Percentiles rank a stretch among this genome's conserved stretches.
phyloP scores from a whole-genome alignment of 2,888 invertebrate species.

The Chrysomela aeneicollis region DNA sequence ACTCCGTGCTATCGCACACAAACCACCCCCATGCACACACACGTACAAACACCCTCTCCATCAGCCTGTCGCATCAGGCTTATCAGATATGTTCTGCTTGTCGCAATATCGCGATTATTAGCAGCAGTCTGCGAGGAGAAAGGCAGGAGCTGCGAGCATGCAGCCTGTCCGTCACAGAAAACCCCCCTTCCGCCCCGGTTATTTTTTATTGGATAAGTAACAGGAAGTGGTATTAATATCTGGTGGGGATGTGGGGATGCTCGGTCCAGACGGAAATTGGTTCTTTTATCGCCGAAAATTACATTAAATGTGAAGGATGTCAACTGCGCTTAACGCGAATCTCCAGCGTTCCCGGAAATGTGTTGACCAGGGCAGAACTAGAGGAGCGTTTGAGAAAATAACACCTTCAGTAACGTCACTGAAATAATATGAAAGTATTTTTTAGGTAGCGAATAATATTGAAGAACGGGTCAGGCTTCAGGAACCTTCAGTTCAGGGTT shows the following conservation, averaged over 20 bases:
- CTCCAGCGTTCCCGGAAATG: no score
- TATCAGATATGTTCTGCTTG: slow-evolving; percentile 54
- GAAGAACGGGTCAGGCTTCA: no score
- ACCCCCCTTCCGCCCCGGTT: slow-evolving; percentile 29
- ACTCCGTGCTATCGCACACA: slow-evolving; percentile 34
- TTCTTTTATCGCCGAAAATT: slow-evolving; percentile 43
- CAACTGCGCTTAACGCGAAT: not conserved
- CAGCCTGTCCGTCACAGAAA: not conserved
- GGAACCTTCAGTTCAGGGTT: no score
- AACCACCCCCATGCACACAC: slow-evolving; percentile 14
- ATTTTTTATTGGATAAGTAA: slow-evolving; percentile 48
- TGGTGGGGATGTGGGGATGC: slow-evolving; percentile 41
- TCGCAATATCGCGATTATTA: slow-evolving; percentile 53
- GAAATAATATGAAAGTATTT: no score
- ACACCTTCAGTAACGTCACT: no score
- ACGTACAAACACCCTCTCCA: slow-evolving; percentile 18
- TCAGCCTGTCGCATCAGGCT: slow-evolving; percentile 38
- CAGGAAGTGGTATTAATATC: slow-evolving; percentile 46
- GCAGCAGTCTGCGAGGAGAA: slow-evolving; percentile 27
- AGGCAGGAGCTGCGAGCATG: not conserved
- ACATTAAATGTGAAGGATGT: slow-evolving; percentile 26
- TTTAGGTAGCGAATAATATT: no score
- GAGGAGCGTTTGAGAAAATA: no score
- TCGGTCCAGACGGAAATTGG: slow-evolving; percentile 43
- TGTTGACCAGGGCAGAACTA: no score